Conservation (phyloP, 2,797 vertebrate species). For the Molossus alvarezi region DNA sequence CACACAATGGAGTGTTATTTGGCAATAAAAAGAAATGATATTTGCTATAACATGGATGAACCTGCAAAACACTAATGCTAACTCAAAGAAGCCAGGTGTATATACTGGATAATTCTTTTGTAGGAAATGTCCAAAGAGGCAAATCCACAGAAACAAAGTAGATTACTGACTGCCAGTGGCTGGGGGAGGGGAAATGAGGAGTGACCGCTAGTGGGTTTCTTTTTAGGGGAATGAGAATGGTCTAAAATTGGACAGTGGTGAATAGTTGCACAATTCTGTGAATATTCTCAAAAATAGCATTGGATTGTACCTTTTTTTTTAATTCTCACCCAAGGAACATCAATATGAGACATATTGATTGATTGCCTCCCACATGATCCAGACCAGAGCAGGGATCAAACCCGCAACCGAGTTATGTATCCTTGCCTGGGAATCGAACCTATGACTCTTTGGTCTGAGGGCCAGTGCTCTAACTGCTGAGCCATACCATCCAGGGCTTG, state of each 20-base stretch:
- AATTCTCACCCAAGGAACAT: too few relatives aligned
- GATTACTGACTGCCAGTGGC: background rate
- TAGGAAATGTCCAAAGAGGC: background rate
- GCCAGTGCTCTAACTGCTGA: too few relatives aligned
- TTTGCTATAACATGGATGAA: background rate
- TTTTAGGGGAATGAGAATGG: constrained; percentile 8
- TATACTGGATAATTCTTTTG: background rate
- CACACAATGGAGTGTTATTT: background rate
- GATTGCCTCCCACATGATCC: too few relatives aligned
- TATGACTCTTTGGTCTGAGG: too few relatives aligned
- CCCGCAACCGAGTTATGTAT: too few relatives aligned
- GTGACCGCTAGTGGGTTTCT: background rate
- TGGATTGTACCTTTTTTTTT: background rate
- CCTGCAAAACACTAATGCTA: background rate
- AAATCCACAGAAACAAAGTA: constrained; percentile 20
- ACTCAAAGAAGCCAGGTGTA: background rate
- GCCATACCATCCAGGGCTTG: too few relatives aligned
- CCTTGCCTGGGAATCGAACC: too few relatives aligned
- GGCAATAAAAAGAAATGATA: background rate
- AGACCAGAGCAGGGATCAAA: too few relatives aligned
- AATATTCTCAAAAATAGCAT: background rate
- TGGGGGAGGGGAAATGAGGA: too few relatives aligned
- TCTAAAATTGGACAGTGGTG: constrained; percentile 50
- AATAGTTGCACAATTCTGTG: background rate
- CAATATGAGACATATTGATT: too few relatives aligned